Percentiles rank a stretch among this genome's conserved stretches.
These are phyloP conservation scores for Brevimyrus niger DNA, from an alignment of 2,113 vertebrate species.

Conservation along the genomic window DNA sequence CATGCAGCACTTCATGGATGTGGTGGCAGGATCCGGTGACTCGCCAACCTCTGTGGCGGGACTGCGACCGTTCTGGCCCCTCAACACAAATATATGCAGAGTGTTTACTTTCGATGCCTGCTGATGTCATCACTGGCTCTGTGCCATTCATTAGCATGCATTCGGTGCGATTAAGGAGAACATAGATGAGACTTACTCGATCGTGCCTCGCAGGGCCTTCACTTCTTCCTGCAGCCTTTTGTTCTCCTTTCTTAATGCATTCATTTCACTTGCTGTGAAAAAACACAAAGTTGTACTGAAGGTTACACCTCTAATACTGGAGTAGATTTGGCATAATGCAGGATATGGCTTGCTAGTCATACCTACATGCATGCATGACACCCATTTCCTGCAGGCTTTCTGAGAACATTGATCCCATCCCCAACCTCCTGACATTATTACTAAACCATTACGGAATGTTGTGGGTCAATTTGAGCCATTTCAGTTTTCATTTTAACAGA, in stretches of 20 bases:
- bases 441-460: background rate
- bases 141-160: no score
- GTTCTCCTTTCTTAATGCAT: slow-evolving; percentile 55
- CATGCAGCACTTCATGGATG: slow-evolving; percentile 20
- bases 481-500: background rate
- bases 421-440: background rate
- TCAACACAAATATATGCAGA: slow-evolving; percentile 21
- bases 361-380: background rate
- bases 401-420: background rate
- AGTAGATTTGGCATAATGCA: background rate
- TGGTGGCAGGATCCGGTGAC: slow-evolving; percentile 35
- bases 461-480: background rate
- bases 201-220: slow-evolving; percentile 30
- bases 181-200: slow-evolving; percentile 45
- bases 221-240: slow-evolving; percentile 51
- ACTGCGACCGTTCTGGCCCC: slow-evolving; percentile 35
- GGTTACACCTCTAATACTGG: background rate
- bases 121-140: background rate
- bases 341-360: background rate
- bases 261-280: slow-evolving; percentile 55
- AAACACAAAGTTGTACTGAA: background rate
- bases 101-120: background rate
- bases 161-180: background rate
- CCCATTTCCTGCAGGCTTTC: background rate
- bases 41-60: slow-evolving; percentile 39